Evolutionary conservation across 2,113 vertebrate species (phyloP).

Genomic region (Mus pahari): DNA sequence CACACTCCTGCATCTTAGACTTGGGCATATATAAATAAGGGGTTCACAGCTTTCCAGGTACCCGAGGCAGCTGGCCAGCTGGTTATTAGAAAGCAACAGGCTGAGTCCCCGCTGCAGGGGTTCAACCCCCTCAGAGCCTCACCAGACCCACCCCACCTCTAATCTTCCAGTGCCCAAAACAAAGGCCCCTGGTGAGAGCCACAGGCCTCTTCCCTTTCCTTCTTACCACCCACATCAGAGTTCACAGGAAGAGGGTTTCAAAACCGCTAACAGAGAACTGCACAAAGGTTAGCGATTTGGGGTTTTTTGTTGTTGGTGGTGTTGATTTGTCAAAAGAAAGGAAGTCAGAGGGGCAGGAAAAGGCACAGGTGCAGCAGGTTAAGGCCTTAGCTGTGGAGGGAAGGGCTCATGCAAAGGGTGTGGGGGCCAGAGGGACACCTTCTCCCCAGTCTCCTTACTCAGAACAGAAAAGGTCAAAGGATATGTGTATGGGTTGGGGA

Average conservation of each 20-base stretch:
- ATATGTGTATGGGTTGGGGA: accelerated
- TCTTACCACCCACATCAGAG: slow-evolving; percentile 39
- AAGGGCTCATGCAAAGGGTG: not conserved
- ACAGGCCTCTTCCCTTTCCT: slow-evolving; percentile 53
- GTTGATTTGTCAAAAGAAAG: slow-evolving; percentile 52
- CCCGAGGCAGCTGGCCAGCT: not conserved
- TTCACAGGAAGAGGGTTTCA: slow-evolving; percentile 73
- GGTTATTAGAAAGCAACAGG: not conserved
- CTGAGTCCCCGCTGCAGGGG: not conserved
- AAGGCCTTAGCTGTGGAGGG: not conserved
- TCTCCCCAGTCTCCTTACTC: not conserved
- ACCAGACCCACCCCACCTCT: too few relatives aligned
- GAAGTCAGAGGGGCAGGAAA: slow-evolving; percentile 62
- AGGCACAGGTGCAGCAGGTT: slow-evolving; percentile 57
- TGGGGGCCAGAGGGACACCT: not conserved
- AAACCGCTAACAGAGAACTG: not conserved
- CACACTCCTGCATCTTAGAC: not conserved
- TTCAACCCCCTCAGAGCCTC: not conserved
- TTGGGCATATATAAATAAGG: not conserved
- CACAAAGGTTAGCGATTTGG: slow-evolving; percentile 39
- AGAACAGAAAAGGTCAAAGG: not conserved
- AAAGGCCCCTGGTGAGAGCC: slow-evolving; percentile 59
- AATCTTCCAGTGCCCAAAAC: not conserved
- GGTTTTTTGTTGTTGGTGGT: not conserved
- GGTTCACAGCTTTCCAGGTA: not conserved